Base-by-base conservation (phyloP, 2,888 invertebrate genomes). In the Hemicrepidius hirtus region DNA sequence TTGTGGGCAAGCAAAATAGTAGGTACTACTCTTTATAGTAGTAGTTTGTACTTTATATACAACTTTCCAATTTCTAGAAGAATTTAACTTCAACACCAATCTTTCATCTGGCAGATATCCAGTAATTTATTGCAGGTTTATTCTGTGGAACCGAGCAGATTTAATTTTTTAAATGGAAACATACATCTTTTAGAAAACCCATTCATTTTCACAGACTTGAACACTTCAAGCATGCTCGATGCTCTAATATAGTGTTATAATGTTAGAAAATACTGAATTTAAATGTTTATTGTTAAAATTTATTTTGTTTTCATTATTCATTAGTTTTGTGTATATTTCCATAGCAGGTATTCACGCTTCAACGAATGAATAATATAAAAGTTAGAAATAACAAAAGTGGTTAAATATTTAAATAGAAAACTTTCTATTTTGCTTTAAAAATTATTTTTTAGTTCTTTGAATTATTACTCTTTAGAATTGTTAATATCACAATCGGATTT, bases 141-240 rank as follows among this genome's bases (percentile, higher is more conserved):
- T 57, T 40, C 57, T 37, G 57, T 57, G 16, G 40, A 37, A 37
- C 1, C 37, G 57, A 16, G 37, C 57, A 37, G 37, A 57, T 57
- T 57, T 57, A 57, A 57, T 57, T 57, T 57, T 53, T 57, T 57
- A 57, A 57, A 57, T 57, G 57, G 57, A 28, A 53, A 53, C 53
- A 53, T 53, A 53, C 53, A 53, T 53, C 53, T 53, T 20, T 53
- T 53, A 28, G 53, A 13, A 13, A 53, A 53, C 28, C 53, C 13
- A 53, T 53, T 53, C 32, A 53, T 53, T 53, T 32, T 20, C n/a
- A n/a, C 12, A 49, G 20, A 21, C 32, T 28, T 13, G 53, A 28
- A 21, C 12, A n/a, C n/a, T 21, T 53, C 24, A n/a, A 13, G n/a
- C 53, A 28, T n/a, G 9, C 5, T 24, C 28, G n/a, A 53, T n/a